Evolutionary conservation across 2,797 vertebrate species (phyloP).

Genomic region (Amphiprion clarkii): DNA sequence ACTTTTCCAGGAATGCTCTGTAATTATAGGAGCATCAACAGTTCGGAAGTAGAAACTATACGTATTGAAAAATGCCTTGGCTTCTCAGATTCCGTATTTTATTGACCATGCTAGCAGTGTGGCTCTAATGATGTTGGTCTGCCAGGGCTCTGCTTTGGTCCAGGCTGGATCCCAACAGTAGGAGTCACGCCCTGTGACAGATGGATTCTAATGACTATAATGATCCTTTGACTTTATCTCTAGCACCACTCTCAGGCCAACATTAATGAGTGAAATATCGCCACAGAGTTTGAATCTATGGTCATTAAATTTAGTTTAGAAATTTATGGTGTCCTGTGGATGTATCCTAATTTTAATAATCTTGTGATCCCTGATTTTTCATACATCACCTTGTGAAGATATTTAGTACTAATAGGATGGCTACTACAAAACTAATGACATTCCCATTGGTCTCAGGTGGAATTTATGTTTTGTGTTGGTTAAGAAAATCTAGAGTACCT

Average conservation of each 20-base stretch:
- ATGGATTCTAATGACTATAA: too few relatives aligned
- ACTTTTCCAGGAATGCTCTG: not conserved
- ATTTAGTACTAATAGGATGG: too few relatives aligned
- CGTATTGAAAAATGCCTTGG: not conserved
- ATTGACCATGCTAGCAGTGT: too few relatives aligned
- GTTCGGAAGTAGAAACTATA: not conserved
- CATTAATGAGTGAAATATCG: too few relatives aligned
- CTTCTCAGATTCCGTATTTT: not conserved
- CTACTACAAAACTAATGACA: too few relatives aligned
- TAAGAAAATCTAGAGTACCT: not conserved
- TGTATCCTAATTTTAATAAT: too few relatives aligned
- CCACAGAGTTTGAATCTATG: not conserved
- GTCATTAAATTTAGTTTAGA: not conserved
- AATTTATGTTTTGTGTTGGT: not conserved
- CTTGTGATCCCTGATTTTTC: too few relatives aligned
- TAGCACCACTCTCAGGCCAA: not conserved
- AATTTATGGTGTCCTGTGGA: not conserved
- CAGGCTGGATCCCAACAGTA: not conserved
- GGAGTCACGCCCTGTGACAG: too few relatives aligned
- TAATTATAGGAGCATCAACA: conserved; percentile 3
- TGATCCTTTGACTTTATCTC: not conserved
- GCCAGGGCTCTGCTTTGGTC: not conserved
- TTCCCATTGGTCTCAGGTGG: not conserved
- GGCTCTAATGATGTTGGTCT: not conserved
- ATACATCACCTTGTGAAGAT: too few relatives aligned